Evolutionary conservation across 2,888 invertebrate genomes (phyloP).

Genomic region (Pandemis heparana): DNA sequence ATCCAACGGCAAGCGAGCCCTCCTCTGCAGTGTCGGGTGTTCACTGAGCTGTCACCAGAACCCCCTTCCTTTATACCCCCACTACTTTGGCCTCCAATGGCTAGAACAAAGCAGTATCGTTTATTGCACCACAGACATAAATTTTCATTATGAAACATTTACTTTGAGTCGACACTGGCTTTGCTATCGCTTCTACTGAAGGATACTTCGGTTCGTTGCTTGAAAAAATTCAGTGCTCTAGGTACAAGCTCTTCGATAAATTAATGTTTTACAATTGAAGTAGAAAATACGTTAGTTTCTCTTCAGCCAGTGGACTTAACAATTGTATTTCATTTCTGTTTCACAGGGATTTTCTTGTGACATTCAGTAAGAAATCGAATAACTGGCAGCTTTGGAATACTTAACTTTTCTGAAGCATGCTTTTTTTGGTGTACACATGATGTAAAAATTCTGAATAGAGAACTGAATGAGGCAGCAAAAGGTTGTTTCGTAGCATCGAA

Average conservation of each 20-base stretch:
- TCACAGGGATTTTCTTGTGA: not conserved
- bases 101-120: conserved; percentile 54
- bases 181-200: conserved; percentile 52
- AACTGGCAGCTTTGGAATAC: too few relatives aligned
- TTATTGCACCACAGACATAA: conserved; percentile 62
- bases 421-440: not conserved
- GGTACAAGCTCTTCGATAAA: conserved; percentile 10
- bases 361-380: not conserved
- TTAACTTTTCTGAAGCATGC: too few relatives aligned
- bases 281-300: conserved; percentile 15
- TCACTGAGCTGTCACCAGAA: conserved; percentile 26
- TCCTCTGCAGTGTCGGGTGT: conserved; percentile 18
- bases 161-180: conserved; percentile 51
- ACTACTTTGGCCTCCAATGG: conserved; percentile 43
- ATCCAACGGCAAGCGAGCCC: conserved; percentile 4
- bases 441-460: not conserved
- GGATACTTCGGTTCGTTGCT: conserved; percentile 48
- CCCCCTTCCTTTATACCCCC: conserved; percentile 15
- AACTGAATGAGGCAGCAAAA: conserved; percentile 12
- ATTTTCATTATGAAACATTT: conserved; percentile 68
- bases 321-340: conserved; percentile 1
- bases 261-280: conserved; percentile 19
- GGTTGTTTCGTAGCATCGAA: conserved; percentile 5
- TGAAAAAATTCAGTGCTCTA: conserved; percentile 52
- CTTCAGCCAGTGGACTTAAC: not conserved